A percentile compares a stretch with the other conserved stretches of the same genome.
These are phyloP conservation scores for Leptopterna dolabrata DNA, from an alignment of 2,888 invertebrate genomes.

Conservation along the genomic window DNA sequence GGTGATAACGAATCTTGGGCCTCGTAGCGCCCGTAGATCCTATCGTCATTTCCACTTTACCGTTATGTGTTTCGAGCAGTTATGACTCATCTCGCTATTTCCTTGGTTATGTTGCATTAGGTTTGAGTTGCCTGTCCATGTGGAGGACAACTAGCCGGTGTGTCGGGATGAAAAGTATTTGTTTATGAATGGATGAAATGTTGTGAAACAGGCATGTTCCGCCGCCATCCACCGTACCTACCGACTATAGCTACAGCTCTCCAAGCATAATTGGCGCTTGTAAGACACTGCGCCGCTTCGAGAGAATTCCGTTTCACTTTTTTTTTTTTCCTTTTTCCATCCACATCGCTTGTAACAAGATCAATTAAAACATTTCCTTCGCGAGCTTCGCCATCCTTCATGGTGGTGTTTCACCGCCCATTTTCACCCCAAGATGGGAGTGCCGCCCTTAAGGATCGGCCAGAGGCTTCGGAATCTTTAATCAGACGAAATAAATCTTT, in stretches of 20 bases:
- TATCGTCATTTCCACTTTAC: background rate
- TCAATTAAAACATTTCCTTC: constrained; percentile 44
- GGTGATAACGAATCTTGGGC: background rate
- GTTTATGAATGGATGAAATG: constrained; percentile 19
- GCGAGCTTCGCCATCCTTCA: constrained; percentile 33
- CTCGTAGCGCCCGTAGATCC: background rate
- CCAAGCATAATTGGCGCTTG: constrained; percentile 32
- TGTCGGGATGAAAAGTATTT: background rate
- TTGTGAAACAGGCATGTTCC: background rate
- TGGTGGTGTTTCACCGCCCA: constrained; percentile 36
- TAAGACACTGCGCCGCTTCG: constrained; percentile 14
- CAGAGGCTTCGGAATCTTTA: constrained; percentile 14
- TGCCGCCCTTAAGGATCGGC: constrained; percentile 35
- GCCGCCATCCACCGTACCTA: background rate
- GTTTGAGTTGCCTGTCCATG: background rate
- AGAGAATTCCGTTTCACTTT: constrained; percentile 41
- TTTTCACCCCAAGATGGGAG: constrained; percentile 44
- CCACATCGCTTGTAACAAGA: constrained; percentile 16
- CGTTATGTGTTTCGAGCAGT: too few species aligned
- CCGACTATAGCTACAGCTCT: constrained; percentile 18
- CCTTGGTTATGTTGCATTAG: background rate
- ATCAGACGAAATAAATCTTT: constrained; percentile 34
- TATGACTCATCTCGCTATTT: background rate
- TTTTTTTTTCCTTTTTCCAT: background rate
- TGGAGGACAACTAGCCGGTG: background rate